Conservation (phyloP, 2,888 invertebrate genomes). For the Liopterus haemorrhoidalis region DNA sequence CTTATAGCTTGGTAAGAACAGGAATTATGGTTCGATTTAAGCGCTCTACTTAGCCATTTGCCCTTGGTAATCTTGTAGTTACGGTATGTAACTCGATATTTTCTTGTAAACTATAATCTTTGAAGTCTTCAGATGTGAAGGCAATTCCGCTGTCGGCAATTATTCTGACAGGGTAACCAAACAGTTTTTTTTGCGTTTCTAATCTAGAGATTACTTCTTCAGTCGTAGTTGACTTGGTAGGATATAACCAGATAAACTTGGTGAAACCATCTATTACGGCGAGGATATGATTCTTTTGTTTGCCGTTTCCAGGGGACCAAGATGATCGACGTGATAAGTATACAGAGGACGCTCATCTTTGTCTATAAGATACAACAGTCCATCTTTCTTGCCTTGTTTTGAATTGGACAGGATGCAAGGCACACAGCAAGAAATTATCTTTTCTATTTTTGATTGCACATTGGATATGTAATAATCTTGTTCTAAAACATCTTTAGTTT, state of each 20-base stretch:
- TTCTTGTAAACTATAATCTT: not conserved
- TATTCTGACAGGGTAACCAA: conserved; percentile 29
- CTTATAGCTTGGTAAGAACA: not conserved
- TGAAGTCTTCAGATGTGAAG: conserved; percentile 17
- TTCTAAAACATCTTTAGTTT: conserved; percentile 27
- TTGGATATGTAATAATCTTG: conserved; percentile 29
- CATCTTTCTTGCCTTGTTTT: conserved; percentile 28
- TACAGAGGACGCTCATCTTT: conserved; percentile 29
- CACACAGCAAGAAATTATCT: conserved; percentile 23
- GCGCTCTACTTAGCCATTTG: not conserved
- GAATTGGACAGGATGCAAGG: conserved; percentile 30
- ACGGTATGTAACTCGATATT: not conserved
- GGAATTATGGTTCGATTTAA: not conserved
- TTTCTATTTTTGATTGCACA: conserved; percentile 28
- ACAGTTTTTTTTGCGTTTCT: conserved; percentile 24
- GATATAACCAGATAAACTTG: conserved; percentile 38
- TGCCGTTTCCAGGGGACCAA: conserved; percentile 29
- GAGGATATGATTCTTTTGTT: conserved; percentile 28
- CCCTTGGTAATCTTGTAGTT: not conserved
- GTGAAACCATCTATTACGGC: conserved; percentile 35
- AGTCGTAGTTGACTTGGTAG: conserved; percentile 32
- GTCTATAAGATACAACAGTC: conserved; percentile 28
- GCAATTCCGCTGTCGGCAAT: conserved; percentile 26
- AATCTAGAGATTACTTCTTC: conserved; percentile 31
- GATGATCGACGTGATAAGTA: conserved; percentile 34